phyloP scores from a whole-genome alignment of 2,797 vertebrate species.

The Heteromormyrus szaboi region DNA sequence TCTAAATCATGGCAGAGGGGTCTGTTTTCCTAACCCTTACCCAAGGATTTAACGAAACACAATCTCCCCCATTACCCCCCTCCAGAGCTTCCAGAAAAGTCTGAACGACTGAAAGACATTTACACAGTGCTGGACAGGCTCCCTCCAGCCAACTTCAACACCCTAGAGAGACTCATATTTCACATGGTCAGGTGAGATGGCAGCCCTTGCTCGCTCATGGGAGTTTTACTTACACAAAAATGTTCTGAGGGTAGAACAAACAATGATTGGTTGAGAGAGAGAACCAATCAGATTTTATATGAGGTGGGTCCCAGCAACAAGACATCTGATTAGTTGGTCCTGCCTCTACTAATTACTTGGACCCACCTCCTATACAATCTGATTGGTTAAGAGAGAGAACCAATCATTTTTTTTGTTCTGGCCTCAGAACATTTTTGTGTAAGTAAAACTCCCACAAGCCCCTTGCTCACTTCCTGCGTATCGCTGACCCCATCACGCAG shows the following conservation, averaged over 20 bases:
- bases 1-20: not conserved
- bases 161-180: constrained; percentile 87
- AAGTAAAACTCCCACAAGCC: too few species aligned
- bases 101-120: constrained; percentile 77
- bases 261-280: not conserved
- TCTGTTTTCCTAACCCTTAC: not conserved
- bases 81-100: constrained; percentile 79
- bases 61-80: not conserved
- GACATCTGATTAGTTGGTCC: not conserved
- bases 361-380: too few species aligned
- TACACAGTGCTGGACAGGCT: constrained; percentile 85
- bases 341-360: not conserved
- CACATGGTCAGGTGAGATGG: constrained; percentile 83
- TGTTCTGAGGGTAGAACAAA: not conserved
- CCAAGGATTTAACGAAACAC: not conserved
- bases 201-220: not conserved
- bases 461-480: not conserved
- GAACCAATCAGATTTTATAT: not conserved
- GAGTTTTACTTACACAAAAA: not conserved
- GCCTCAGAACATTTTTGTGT: too few species aligned
- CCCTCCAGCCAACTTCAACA: constrained; percentile 75
- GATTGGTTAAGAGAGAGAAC: too few species aligned
- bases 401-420: not conserved
- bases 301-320: not conserved
- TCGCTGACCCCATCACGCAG: not conserved